phyloP scores from a whole-genome alignment of 1,140 invertebrate genomes.

The Bombus cullumanus region DNA sequence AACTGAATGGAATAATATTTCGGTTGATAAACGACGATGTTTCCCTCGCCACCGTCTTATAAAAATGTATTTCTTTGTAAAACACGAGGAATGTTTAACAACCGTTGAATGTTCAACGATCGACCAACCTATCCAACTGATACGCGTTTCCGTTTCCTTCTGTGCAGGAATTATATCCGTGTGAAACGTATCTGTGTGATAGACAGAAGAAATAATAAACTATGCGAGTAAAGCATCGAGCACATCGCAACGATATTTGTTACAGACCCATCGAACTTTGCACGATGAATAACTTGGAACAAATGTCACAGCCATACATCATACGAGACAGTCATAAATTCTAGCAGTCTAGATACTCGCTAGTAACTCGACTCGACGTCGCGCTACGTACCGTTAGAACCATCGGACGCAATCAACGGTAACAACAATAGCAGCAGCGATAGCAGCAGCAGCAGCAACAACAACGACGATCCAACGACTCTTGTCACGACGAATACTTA shows the following conservation, averaged over 20 bases:
- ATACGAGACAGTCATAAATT: not conserved
- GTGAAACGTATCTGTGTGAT: not conserved
- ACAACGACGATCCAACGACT: not conserved
- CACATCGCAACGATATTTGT: not conserved
- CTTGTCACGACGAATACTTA: too few species aligned
- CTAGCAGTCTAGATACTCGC: not conserved
- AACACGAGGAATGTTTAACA: too few species aligned
- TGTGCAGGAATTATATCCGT: not conserved
- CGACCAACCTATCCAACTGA: too few species aligned
- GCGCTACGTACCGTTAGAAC: too few species aligned
- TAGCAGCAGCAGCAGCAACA: too few species aligned
- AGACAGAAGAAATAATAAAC: slow-evolving; percentile 14
- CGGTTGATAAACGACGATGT: too few species aligned
- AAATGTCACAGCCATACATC: slow-evolving; percentile 6
- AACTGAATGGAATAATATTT: too few species aligned
- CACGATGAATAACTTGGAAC: not conserved
- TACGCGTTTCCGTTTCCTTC: not conserved
- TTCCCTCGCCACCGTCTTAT: too few species aligned
- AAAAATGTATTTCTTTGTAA: too few species aligned
- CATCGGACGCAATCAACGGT: not conserved
- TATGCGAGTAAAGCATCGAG: not conserved
- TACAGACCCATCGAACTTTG: not conserved
- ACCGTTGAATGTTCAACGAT: too few species aligned
- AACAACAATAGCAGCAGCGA: not conserved
- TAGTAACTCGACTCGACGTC: not conserved